Conservation (phyloP, 2,888 invertebrate species). For the Lottia gigantea region DNA sequence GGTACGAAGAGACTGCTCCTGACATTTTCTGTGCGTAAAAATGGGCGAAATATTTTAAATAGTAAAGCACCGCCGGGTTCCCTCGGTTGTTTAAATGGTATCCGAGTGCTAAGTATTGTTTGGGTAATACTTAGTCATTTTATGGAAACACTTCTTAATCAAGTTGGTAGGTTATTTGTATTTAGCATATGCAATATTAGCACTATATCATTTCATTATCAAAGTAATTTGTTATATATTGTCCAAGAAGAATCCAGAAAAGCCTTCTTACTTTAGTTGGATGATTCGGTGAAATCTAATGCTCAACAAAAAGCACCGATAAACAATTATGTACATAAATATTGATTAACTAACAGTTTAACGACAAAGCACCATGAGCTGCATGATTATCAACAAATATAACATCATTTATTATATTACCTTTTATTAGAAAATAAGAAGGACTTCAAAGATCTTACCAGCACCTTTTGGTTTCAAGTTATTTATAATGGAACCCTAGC, state of each 20-base stretch:
- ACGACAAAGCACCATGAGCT: neutral
- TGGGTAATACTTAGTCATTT: conserved; percentile 62
- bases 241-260: too few relatives aligned
- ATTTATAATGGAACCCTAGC: conserved; percentile 32
- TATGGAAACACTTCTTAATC: conserved; percentile 18
- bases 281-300: too few relatives aligned
- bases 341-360: too few relatives aligned
- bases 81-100: conserved; percentile 78
- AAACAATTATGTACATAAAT: too few relatives aligned
- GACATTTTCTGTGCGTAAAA: conserved; percentile 42
- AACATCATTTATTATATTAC: neutral
- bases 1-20: conserved; percentile 24
- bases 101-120: conserved; percentile 70
- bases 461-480: conserved; percentile 17
- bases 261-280: too few relatives aligned
- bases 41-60: conserved; percentile 38
- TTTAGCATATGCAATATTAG: too few relatives aligned
- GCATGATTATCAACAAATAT: neutral
- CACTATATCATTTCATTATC: too few relatives aligned
- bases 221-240: too few relatives aligned
- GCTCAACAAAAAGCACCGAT: too few relatives aligned
- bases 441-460: too few relatives aligned
- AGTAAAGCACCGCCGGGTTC: conserved; percentile 33
- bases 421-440: too few relatives aligned
- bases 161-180: neutral